Evolutionary conservation across 1,140 invertebrate species (phyloP).

Genomic region (Carposina sasakii): DNA sequence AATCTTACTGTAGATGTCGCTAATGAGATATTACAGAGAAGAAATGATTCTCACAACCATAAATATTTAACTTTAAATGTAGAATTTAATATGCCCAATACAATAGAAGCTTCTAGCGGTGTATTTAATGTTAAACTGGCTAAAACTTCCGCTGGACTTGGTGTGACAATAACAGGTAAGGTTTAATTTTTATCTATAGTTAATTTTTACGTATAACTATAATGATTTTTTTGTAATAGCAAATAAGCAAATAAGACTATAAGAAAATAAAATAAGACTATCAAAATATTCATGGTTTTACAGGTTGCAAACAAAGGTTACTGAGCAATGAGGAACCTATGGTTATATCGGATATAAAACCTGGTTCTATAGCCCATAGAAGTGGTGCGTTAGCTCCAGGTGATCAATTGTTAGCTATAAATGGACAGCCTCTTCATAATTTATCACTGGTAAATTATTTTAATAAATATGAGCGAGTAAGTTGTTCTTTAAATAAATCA

Average conservation of each 20-base stretch:
- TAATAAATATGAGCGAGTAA: neutral
- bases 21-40: slow-evolving; percentile 65
- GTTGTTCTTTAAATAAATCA: neutral
- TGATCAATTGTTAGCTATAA: slow-evolving; percentile 90
- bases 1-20: slow-evolving; percentile 70
- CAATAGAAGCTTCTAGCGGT: slow-evolving; percentile 91
- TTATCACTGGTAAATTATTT: slow-evolving; percentile 62
- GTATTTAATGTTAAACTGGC: slow-evolving; percentile 92
- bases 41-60: slow-evolving; percentile 60
- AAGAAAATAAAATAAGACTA: slow-evolving; percentile 2
- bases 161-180: slow-evolving; percentile 89
- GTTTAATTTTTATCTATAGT: neutral
- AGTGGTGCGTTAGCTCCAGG: slow-evolving; percentile 89
- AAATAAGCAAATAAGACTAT: too few species aligned
- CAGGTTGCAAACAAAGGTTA: slow-evolving; percentile 65
- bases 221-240: slow-evolving; percentile 4
- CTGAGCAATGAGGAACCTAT: slow-evolving; percentile 64
- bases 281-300: slow-evolving; percentile 5
- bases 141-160: slow-evolving; percentile 84
- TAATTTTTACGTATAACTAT: slow-evolving; percentile 5
- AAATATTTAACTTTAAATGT: slow-evolving; percentile 74
- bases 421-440: slow-evolving; percentile 87
- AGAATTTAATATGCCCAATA: slow-evolving; percentile 95
- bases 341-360: slow-evolving; percentile 87
- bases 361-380: slow-evolving; percentile 92